phyloP scores from a whole-genome alignment of 2,113 vertebrate genomes.

The Nipponia nippon region DNA sequence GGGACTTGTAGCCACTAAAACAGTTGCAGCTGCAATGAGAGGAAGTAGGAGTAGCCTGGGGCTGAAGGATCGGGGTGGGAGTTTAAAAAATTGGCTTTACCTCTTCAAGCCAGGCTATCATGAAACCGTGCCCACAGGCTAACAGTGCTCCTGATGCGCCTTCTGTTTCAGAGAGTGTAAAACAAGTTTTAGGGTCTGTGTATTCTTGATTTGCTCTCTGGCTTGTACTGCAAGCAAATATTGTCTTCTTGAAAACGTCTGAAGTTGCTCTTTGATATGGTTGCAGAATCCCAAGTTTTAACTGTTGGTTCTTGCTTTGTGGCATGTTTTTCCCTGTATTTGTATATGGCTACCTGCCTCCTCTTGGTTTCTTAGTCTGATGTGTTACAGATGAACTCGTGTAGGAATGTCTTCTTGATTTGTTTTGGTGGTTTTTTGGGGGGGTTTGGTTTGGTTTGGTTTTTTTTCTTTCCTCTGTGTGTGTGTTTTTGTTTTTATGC shows the following conservation, averaged over 20 bases:
- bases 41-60: background rate
- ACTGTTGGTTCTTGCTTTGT: background rate
- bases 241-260: background rate
- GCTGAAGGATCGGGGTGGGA: background rate
- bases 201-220: background rate
- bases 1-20: background rate
- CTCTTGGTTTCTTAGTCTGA: background rate
- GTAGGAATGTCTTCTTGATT: background rate
- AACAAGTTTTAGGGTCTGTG: background rate
- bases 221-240: background rate
- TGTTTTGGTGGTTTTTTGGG: too few species aligned
- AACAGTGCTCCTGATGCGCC: background rate
- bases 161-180: background rate
- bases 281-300: background rate
- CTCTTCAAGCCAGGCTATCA: background rate
- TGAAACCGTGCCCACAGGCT: background rate
- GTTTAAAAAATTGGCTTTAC: background rate
- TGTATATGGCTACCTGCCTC: background rate
- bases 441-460: too few species aligned
- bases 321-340: background rate
- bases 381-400: too few species aligned
- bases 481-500: background rate
- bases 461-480: background rate
- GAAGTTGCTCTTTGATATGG: background rate
- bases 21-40: background rate